Evolutionary conservation across 2,113 vertebrate genomes (phyloP).

Genomic region (Microcebus lehilahytsara): DNA sequence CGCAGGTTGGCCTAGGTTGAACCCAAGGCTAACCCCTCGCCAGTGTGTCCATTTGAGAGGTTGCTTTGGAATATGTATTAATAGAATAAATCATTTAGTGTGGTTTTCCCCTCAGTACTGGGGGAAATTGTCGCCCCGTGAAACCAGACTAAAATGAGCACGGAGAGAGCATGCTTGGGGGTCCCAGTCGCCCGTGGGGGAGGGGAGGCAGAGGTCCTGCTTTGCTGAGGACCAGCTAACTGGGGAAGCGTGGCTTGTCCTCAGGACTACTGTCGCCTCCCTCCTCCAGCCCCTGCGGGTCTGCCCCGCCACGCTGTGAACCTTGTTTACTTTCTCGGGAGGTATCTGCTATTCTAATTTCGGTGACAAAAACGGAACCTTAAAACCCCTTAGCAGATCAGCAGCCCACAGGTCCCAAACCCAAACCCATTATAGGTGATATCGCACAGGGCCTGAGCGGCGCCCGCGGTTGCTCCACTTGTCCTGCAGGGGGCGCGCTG

Average conservation of each 20-base stretch:
- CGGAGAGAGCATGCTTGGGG: not conserved
- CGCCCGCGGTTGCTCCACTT: fast-evolving
- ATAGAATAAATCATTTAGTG: not conserved
- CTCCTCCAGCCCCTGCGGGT: fast-evolving
- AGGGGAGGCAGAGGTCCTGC: not conserved
- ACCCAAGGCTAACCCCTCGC: not conserved
- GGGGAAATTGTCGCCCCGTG: too few relatives aligned
- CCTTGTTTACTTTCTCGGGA: too few relatives aligned
- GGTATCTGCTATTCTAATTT: not conserved
- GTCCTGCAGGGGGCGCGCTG: conserved; percentile 38
- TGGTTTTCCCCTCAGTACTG: too few relatives aligned
- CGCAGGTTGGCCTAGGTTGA: not conserved
- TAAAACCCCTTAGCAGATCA: fast-evolving
- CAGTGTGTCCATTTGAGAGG: not conserved
- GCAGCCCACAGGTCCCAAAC: fast-evolving
- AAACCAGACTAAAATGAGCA: not conserved
- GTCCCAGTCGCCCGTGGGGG: too few relatives aligned
- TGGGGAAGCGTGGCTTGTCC: not conserved
- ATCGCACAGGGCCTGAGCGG: fast-evolving
- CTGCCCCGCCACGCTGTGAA: fast-evolving
- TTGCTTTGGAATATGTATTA: not conserved
- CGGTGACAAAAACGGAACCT: not conserved
- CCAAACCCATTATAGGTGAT: fast-evolving
- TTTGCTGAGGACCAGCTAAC: too few relatives aligned
- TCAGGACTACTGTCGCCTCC: fast-evolving